Evolutionary conservation across 2,888 invertebrate species (phyloP).

Genomic region (Diarsia rubi): DNA sequence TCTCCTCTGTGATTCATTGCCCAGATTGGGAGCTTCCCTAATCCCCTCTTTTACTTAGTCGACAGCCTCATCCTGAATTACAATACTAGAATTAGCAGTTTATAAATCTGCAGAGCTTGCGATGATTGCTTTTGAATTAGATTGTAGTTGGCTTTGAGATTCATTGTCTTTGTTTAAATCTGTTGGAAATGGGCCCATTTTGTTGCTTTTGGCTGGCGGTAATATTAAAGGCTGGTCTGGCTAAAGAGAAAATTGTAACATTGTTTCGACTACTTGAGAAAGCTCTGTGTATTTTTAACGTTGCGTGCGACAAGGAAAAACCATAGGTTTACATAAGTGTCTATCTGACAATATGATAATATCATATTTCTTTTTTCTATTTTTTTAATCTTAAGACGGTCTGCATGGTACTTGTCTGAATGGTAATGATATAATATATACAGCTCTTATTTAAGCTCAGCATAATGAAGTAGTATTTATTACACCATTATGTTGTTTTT

Average conservation of each 20-base stretch:
- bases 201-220: constrained; percentile 18
- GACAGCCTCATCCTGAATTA: constrained; percentile 33
- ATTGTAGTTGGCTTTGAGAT: constrained; percentile 38
- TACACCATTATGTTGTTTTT: neutral
- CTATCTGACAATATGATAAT: neutral
- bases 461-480: neutral
- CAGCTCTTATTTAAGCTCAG: neutral
- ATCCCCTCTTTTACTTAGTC: constrained; percentile 48
- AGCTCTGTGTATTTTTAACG: neutral
- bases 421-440: neutral
- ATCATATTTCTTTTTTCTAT: too few relatives aligned
- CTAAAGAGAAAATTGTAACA: constrained; percentile 5
- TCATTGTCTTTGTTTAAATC: constrained; percentile 32
- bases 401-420: neutral
- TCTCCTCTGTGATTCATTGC: constrained; percentile 58
- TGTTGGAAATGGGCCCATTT: constrained; percentile 25
- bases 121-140: constrained; percentile 51
- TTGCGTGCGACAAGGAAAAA: neutral
- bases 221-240: neutral
- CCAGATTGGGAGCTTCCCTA: constrained; percentile 45
- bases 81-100: constrained; percentile 53
- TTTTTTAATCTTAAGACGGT: neutral
- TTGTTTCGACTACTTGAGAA: neutral
- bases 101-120: constrained; percentile 42
- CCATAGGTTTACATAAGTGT: neutral